A percentile compares a stretch with the other conserved stretches of the same genome.
Conservation (phyloP, 2,113 vertebrate genomes). For the Myanophis thanlyinensis region DNA sequence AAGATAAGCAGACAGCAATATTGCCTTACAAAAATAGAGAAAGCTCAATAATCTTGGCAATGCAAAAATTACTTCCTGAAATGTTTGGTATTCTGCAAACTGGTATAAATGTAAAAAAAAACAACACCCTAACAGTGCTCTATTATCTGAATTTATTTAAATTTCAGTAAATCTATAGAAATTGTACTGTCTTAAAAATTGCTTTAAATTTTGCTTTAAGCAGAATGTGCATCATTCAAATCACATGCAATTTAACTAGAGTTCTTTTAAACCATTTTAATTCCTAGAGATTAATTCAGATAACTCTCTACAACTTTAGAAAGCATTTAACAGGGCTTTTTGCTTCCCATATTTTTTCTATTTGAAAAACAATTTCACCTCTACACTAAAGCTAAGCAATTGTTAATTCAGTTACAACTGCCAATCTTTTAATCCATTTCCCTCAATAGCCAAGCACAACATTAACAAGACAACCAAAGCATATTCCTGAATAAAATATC, state of each 20-base stretch:
- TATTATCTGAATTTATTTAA: background rate
- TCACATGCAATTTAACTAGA: background rate
- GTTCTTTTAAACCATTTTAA: background rate
- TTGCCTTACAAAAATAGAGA: slow-evolving; percentile 8
- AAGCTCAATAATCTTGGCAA: background rate
- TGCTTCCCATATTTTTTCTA: background rate
- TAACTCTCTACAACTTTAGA: background rate
- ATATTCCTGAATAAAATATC: background rate
- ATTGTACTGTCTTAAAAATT: background rate
- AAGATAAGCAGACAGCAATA: background rate
- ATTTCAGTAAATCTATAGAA: background rate
- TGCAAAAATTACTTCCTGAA: background rate
- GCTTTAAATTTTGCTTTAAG: background rate
- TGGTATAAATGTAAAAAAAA: background rate
- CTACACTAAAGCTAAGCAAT: background rate
- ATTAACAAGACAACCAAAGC: background rate
- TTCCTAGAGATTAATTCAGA: background rate
- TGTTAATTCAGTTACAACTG: background rate
- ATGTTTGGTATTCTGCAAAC: background rate
- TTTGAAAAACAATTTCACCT: background rate
- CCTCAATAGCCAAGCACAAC: background rate
- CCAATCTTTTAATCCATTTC: background rate
- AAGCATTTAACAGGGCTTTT: background rate
- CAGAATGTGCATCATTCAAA: background rate
- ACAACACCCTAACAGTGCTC: background rate